A percentile compares a stretch with the other conserved stretches of the same genome.
These are phyloP conservation scores for Operophtera brumata DNA, from an alignment of 2,888 invertebrate species.

Conservation along the genomic window DNA sequence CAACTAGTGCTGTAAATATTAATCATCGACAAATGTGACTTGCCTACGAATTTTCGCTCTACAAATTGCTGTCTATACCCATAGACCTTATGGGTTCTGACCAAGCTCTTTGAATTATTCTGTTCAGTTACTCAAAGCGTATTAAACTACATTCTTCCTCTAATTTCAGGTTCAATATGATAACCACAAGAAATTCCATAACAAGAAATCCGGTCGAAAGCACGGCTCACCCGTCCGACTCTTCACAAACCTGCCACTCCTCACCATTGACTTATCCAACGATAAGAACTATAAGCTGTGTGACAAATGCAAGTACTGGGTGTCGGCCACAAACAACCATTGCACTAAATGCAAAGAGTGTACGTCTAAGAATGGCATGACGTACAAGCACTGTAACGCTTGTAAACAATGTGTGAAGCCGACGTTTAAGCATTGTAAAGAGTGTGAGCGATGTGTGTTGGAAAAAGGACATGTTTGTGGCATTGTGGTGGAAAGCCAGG, in stretches of 20 bases:
- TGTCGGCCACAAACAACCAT: constrained; percentile 60
- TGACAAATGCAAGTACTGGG: constrained; percentile 85
- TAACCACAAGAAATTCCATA: constrained; percentile 87
- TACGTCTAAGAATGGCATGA: constrained; percentile 81
- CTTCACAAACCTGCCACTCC: constrained; percentile 88
- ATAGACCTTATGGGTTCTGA: too few species aligned
- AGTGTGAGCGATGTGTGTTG: constrained; percentile 84
- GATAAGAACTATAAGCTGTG: constrained; percentile 89
- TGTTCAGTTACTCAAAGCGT: too few species aligned
- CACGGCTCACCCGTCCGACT: constrained; percentile 92
- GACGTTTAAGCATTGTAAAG: constrained; percentile 88
- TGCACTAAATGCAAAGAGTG: constrained; percentile 67
- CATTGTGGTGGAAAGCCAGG: constrained; percentile 63
- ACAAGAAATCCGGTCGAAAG: constrained; percentile 83
- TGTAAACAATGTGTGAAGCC: constrained; percentile 93
- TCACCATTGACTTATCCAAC: constrained; percentile 68
- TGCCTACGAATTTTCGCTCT: too few species aligned
- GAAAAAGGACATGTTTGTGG: constrained; percentile 65
- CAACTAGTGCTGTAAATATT: too few species aligned
- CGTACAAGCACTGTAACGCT: constrained; percentile 88
- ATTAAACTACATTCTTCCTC: too few species aligned
- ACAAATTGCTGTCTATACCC: too few species aligned
- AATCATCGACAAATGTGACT: too few species aligned
- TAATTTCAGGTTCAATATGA: constrained; percentile 85
- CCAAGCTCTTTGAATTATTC: too few species aligned